These are phyloP conservation scores for Orientallactaga bullata DNA, from an alignment of 2,113 vertebrate genomes.

Conservation along the genomic window DNA sequence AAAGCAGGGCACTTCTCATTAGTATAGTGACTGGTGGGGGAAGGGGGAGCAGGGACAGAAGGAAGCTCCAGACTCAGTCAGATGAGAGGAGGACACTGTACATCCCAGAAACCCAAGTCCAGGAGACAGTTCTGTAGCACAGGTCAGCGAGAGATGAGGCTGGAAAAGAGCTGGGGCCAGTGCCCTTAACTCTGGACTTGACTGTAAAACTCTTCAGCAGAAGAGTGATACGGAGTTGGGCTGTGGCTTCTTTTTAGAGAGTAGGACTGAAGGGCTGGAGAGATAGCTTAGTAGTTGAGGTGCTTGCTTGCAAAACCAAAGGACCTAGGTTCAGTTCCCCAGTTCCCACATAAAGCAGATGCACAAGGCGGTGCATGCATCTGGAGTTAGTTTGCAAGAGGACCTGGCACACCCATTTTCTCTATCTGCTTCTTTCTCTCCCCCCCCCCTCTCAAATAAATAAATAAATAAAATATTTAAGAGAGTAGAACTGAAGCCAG, in stretches of 20 bases:
- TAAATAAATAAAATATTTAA: background rate
- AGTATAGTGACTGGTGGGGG: no score
- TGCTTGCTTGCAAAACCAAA: no score
- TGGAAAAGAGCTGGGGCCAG: background rate
- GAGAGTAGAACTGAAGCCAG: background rate
- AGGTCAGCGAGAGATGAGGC: background rate
- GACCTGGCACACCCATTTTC: no score
- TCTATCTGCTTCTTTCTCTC: no score
- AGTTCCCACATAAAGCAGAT: no score
- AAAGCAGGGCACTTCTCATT: background rate
- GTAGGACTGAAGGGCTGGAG: background rate
- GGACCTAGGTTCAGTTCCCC: no score
- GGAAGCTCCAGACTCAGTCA: constrained; percentile 1
- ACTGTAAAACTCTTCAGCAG: background rate
- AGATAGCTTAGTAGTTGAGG: no score
- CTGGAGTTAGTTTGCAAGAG: no score
- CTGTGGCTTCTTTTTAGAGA: background rate
- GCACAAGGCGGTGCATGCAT: no score
- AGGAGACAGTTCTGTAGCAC: background rate
- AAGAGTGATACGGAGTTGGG: background rate
- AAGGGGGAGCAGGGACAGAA: background rate
- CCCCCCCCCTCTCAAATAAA: no score
- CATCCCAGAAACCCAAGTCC: background rate
- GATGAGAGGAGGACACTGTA: background rate
- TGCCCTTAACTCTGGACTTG: background rate